Evolutionary conservation across 1,140 invertebrate genomes (phyloP).

Genomic region (Neodiprion pinetum): DNA sequence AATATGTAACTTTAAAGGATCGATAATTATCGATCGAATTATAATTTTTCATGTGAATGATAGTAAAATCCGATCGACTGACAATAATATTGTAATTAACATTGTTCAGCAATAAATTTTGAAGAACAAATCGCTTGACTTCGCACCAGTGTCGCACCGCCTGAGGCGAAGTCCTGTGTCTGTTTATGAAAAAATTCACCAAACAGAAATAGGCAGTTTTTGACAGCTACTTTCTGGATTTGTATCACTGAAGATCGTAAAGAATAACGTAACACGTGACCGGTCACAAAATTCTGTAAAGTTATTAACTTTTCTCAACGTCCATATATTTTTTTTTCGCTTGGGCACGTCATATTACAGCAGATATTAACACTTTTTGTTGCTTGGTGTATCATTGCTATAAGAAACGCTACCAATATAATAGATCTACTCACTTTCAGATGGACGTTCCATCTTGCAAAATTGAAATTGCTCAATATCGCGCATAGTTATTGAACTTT

Average conservation of each 20-base stretch:
- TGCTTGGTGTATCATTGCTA: not conserved
- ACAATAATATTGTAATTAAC: too few relatives aligned
- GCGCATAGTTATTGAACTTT: too few relatives aligned
- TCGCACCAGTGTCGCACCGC: not conserved
- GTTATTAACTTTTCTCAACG: too few relatives aligned
- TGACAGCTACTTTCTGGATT: too few relatives aligned
- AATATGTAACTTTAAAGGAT: not conserved
- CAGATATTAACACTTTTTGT: not conserved
- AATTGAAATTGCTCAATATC: too few relatives aligned
- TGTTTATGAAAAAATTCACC: not conserved
- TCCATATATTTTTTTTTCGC: too few relatives aligned
- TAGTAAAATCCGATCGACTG: too few relatives aligned
- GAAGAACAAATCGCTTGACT: not conserved
- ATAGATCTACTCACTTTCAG: not conserved
- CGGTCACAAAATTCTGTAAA: not conserved
- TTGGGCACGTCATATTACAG: not conserved
- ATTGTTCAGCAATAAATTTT: not conserved
- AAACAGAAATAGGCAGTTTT: too few relatives aligned
- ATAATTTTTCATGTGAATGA: not conserved
- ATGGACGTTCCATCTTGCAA: not conserved
- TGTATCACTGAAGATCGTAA: not conserved
- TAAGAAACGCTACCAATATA: not conserved
- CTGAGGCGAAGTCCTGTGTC: not conserved
- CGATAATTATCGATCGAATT: too few relatives aligned
- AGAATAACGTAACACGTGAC: not conserved